Evolutionary conservation across 2,797 vertebrate genomes (phyloP).

Genomic region (Cryptoblepharus egeriae): DNA sequence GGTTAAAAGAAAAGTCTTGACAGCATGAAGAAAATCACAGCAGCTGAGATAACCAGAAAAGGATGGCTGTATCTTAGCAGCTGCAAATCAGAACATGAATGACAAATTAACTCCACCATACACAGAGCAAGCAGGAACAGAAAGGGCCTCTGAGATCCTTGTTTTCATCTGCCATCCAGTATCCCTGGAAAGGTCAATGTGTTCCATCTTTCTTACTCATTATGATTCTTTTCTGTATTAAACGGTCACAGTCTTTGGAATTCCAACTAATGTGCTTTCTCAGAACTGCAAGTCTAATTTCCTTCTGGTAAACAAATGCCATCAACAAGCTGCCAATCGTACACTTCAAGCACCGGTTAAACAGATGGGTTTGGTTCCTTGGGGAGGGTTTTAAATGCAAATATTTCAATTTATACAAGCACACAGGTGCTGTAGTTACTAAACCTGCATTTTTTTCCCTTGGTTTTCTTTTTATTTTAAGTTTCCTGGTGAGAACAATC

Average conservation of each 20-base stretch:
- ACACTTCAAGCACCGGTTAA: conserved; percentile 45
- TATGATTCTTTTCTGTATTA: conserved; percentile 11
- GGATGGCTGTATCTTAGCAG: conserved; percentile 57
- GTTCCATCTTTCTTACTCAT: conserved; percentile 14
- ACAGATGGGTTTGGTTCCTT: conserved; percentile 71
- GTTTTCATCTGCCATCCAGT: conserved; percentile 17
- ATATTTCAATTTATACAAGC: conserved; percentile 67
- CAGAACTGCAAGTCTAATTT: conserved; percentile 20
- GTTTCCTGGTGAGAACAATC: background rate
- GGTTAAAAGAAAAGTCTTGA: background rate
- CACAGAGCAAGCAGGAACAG: conserved; percentile 2
- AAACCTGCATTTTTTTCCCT: conserved; percentile 33
- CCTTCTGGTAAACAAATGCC: conserved; percentile 28
- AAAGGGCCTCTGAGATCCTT: conserved; percentile 1
- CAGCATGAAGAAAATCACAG: conserved; percentile 39
- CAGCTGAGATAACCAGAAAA: conserved; percentile 52
- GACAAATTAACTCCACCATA: conserved; percentile 54
- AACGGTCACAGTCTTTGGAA: conserved; percentile 30
- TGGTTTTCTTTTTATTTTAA: background rate
- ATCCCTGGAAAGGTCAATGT: background rate
- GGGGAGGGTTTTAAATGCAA: conserved; percentile 68
- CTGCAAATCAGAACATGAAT: conserved; percentile 55
- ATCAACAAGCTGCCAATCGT: conserved; percentile 59
- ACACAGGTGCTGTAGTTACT: conserved; percentile 50
- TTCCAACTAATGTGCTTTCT: conserved; percentile 19